These are phyloP conservation scores for Dendrolimus pini DNA, from an alignment of 2,888 invertebrate genomes.

Conservation along the genomic window DNA sequence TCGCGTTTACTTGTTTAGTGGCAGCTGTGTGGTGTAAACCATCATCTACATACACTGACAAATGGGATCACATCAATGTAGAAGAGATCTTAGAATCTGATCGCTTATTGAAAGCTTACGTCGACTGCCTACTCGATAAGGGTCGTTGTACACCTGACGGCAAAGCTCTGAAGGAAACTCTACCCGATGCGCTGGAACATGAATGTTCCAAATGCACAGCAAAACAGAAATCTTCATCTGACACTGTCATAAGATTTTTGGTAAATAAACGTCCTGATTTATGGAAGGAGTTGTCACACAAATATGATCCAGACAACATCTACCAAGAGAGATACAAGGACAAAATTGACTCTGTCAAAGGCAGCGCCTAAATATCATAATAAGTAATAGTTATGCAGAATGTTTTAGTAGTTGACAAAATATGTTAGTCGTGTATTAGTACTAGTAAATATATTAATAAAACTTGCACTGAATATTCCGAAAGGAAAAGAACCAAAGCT, in stretches of 20 bases:
- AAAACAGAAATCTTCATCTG: constrained; percentile 71
- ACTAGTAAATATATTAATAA: too few relatives aligned
- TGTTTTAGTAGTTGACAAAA: too few relatives aligned
- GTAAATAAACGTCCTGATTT: constrained; percentile 81
- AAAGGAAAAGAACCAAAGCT: constrained; percentile 11
- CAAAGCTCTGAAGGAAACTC: constrained; percentile 71
- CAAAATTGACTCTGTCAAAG: constrained; percentile 44
- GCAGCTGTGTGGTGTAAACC: constrained; percentile 49
- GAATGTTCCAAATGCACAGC: constrained; percentile 83
- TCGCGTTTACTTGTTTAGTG: constrained; percentile 46
- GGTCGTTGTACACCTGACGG: constrained; percentile 83
- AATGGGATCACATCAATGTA: constrained; percentile 82
- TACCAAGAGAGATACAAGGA: constrained; percentile 81
- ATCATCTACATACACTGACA: constrained; percentile 77
- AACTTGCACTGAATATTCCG: too few relatives aligned
- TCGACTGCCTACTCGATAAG: constrained; percentile 80
- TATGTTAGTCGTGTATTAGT: too few relatives aligned
- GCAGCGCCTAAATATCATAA: constrained; percentile 5
- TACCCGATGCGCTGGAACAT: constrained; percentile 84
- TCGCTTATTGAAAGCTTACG: constrained; percentile 80
- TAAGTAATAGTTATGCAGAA: too few relatives aligned
- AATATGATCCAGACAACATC: constrained; percentile 82
- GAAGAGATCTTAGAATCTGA: constrained; percentile 81
- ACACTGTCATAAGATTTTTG: constrained; percentile 81
- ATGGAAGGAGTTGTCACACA: constrained; percentile 81